Base-by-base conservation (phyloP, 2,888 invertebrate species). In the Conistra vaccinii region DNA sequence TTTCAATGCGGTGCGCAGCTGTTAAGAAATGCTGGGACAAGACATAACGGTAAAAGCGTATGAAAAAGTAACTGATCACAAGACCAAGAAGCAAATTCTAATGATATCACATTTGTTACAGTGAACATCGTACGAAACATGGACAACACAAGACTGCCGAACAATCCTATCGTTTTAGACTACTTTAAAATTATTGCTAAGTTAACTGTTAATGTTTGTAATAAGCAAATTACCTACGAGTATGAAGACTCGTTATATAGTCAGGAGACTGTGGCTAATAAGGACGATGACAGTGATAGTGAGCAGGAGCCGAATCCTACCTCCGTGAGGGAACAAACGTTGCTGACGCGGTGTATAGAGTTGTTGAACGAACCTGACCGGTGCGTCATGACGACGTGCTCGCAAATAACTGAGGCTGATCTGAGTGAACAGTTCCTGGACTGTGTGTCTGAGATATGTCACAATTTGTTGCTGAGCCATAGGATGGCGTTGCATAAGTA, bases 401-500 rank as follows among this genome's bases (percentile, higher is more conserved):
- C 97, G 91, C 87, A 95, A 94, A 88, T 97, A 95, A 87, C 97
- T 95, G 86, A 97, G 85, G 88, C 89, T 86, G 91, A 97, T 88
- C 90, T 97, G 89, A 92, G 91, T 92, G 94, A 95, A 92, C 95
- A 97, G 12, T 96, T 98, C 35, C 93, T 98, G 63, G 97, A 97
- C 86, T 97, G 97, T 20, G 95, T 98, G 78, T 98, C 98, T 81
- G 97, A 97, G 91, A 97, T 99, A 70, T 98, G 98, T 90, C 98
- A 99, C 94, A 98, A 98, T 93, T 95, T 99, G 68, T 95, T 99
- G 91, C 97, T 98, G 85, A 98, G 98, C 87, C 98, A 98, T 91
- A 98, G 98, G 91, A 97, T 98, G 92, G 98, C 98, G 0, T 97
- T 99, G 85, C 98, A 98, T 91, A 98, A 98, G 91, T 98, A 98